Percentiles rank a stretch among this genome's conserved stretches.
These are phyloP conservation scores for Calidris pygmaea DNA, from an alignment of 2,113 vertebrate species.

Conservation along the genomic window DNA sequence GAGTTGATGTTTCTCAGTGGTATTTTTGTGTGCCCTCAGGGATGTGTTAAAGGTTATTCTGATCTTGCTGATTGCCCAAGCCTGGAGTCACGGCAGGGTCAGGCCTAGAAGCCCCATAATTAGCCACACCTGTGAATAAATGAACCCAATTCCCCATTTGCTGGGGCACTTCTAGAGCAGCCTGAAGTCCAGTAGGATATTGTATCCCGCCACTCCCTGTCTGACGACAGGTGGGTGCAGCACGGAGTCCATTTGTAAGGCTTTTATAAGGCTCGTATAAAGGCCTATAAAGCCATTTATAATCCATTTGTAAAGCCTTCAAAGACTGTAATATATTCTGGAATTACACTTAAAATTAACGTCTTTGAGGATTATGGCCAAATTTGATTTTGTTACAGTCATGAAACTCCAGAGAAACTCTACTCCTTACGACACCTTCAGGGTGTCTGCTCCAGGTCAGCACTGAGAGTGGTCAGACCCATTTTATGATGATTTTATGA, in stretches of 20 bases:
- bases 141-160: background rate
- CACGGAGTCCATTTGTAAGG: background rate
- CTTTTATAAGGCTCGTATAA: background rate
- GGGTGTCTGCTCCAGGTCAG: background rate
- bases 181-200: background rate
- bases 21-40: constrained; percentile 12
- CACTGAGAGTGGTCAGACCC: background rate
- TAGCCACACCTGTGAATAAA: background rate
- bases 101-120: background rate
- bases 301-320: background rate
- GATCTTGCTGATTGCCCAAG: background rate
- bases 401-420: background rate
- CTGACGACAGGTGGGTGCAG: background rate
- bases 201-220: background rate
- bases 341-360: background rate
- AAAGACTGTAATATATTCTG: background rate
- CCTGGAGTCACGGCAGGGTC: background rate
- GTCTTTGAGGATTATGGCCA: background rate
- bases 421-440: background rate
- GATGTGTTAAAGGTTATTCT: background rate
- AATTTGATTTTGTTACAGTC: background rate
- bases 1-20: background rate
- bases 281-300: background rate
- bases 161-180: background rate
- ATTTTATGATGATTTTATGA: background rate